Conservation (phyloP, 2,888 invertebrate genomes). For the Nysson spinosus region DNA sequence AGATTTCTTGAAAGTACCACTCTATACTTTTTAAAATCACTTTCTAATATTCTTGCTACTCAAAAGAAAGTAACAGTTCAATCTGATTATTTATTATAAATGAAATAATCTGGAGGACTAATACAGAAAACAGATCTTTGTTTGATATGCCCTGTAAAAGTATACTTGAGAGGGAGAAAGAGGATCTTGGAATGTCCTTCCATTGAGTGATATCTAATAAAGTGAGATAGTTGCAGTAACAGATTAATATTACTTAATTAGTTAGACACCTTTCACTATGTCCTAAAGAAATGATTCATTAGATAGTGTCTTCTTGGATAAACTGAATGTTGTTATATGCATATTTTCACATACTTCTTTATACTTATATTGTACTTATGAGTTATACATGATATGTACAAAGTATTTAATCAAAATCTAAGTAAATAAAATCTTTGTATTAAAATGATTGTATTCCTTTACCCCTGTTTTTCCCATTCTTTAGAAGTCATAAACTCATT, state of each 20-base stretch:
- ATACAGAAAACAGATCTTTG: too few relatives aligned
- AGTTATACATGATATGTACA: slow-evolving; percentile 35
- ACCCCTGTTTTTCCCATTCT: too few relatives aligned
- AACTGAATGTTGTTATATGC: slow-evolving; percentile 28
- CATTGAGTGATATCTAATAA: slow-evolving; percentile 9
- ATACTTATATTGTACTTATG: slow-evolving; percentile 55
- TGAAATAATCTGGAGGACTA: too few relatives aligned
- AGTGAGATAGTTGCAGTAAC: background rate
- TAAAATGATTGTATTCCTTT: slow-evolving; percentile 17
- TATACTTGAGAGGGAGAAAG: slow-evolving; percentile 6
- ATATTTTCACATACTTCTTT: slow-evolving; percentile 57
- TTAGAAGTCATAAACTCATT: too few relatives aligned
- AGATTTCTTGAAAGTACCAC: slow-evolving; percentile 11
- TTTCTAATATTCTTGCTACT: slow-evolving; percentile 31
- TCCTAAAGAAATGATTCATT: slow-evolving; percentile 1
- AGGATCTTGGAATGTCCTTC: slow-evolving; percentile 33
- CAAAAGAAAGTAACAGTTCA: background rate
- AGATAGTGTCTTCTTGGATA: slow-evolving; percentile 9
- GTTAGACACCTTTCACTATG: slow-evolving; percentile 24
- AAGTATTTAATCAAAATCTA: slow-evolving; percentile 33
- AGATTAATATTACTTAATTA: slow-evolving; percentile 20
- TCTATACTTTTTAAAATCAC: slow-evolving; percentile 34
- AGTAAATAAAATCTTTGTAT: slow-evolving; percentile 45
- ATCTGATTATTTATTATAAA: slow-evolving; percentile 2
- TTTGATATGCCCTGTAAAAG: too few relatives aligned